Base-by-base conservation (phyloP, 2,888 invertebrate species). In the Cephus pulcher region DNA sequence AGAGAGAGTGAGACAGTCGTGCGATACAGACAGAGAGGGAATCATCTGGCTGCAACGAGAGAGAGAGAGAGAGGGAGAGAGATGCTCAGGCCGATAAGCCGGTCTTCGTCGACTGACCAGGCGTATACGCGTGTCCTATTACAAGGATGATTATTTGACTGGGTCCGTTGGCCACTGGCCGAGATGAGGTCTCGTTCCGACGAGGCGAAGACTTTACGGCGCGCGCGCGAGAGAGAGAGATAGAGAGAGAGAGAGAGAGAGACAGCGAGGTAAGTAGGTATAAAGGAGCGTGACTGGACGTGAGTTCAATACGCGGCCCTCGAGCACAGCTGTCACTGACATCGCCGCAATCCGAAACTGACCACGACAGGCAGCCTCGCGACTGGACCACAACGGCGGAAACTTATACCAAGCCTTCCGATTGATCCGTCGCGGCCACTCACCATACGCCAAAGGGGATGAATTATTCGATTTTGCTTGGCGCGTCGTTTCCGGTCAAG, bases 311-410 rank as follows among this genome's bases (percentile, higher is more conserved):
- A 90, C 90, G 88, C 86, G 86, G 88, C 32, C 71, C 71, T 30
- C 71, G 32, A 87, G 81, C 79, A 73, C 89, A 89, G 90, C 91
- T 91, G 91, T 90, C 91, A 89, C 88, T 88, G 88, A 88, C 91
- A 91, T 88, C 87, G 90, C 88, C 87, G 91, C 91, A 91, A 91
- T 91, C 88, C 90, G 89, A 91, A 91, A 91, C 91, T 91, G 91
- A 91, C 91, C 91, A 86, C 90, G 90, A 90, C 91, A 91, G 88
- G 83, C 87, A 88, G 89, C 87, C 88, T 76, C 74, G 80, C 79
- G 79, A 78, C 77, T 74, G 85, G 82, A 90, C 89, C 89, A 87
- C 91, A 89, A 89, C 90, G 88, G 86, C 89, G 88, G 90, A 90
- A 90, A 90, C 91, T 91, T 91, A 90, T 90, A 91, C 90, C 89